Evolutionary conservation across 92 coral and sea anemone genomes (phyloP).

Genomic region (Porites cylindrica): DNA sequence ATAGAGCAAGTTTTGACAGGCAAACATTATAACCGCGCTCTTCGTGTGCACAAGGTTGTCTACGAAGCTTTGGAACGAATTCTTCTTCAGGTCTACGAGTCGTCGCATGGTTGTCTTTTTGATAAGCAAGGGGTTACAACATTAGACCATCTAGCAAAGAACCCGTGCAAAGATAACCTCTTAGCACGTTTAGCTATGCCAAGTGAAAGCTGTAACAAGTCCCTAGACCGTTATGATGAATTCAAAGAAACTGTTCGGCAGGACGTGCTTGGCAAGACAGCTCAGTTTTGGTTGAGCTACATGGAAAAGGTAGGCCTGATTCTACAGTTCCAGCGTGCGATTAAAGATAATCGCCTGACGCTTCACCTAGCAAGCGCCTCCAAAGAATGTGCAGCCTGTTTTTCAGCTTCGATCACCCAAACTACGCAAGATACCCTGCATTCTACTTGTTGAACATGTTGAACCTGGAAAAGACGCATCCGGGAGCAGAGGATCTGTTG

Average conservation of each 20-base stretch:
- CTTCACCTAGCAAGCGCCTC: slow-evolving; percentile 53
- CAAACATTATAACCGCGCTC: too few species aligned
- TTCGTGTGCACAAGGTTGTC: slow-evolving; percentile 37
- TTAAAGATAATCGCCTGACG: slow-evolving; percentile 29
- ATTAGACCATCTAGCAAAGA: slow-evolving; percentile 40
- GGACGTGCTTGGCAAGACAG: slow-evolving; percentile 53
- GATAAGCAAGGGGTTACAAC: slow-evolving; percentile 25
- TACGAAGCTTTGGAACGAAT: slow-evolving; percentile 36
- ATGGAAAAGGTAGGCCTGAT: slow-evolving; percentile 48
- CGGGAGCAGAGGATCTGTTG: too few species aligned
- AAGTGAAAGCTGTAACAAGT: slow-evolving; percentile 45
- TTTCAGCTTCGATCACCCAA: slow-evolving; percentile 47
- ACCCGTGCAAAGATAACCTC: slow-evolving; percentile 45
- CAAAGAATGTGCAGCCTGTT: slow-evolving; percentile 43
- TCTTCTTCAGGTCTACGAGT: slow-evolving; percentile 13
- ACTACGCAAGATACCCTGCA: slow-evolving; percentile 42
- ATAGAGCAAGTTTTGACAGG: slow-evolving; percentile 34
- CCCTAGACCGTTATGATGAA: slow-evolving; percentile 8
- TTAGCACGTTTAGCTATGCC: slow-evolving; percentile 25
- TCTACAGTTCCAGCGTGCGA: slow-evolving; percentile 41
- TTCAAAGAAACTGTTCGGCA: slow-evolving; percentile 12
- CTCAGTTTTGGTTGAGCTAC: slow-evolving; percentile 56
- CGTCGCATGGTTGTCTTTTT: background rate
- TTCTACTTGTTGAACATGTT: slow-evolving; percentile 26
- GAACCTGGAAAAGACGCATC: slow-evolving; percentile 11